A percentile compares a stretch with the other conserved stretches of the same genome.
Evolutionary conservation across 1,140 invertebrate species (phyloP).

Genomic region (Antheraea mylitta): DNA sequence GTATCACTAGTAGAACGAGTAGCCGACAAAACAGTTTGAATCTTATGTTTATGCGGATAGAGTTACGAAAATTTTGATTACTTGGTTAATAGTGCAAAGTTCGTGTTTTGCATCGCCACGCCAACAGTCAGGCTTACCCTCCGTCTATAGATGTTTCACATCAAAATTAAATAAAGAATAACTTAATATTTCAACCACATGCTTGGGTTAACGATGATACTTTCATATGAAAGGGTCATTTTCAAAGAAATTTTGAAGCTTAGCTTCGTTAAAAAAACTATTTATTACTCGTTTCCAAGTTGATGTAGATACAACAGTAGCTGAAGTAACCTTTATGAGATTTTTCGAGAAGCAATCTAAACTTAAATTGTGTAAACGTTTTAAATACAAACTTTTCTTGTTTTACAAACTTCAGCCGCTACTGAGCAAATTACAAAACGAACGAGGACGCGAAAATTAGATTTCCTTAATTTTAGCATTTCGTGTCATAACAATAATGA

Average conservation of each 20-base stretch:
- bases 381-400: conserved; percentile 1
- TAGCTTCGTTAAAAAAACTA: not conserved
- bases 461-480: not conserved
- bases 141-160: too few relatives aligned
- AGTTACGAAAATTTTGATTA: too few relatives aligned
- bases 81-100: too few relatives aligned
- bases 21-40: too few relatives aligned
- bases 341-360: conserved; percentile 11
- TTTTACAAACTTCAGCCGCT: not conserved
- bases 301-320: not conserved
- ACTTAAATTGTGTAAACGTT: conserved; percentile 10
- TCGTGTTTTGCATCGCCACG: too few relatives aligned
- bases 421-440: not conserved
- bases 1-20: too few relatives aligned
- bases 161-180: too few relatives aligned
- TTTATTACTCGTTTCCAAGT: not conserved
- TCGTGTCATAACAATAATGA: not conserved
- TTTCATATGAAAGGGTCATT: not conserved
- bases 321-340: not conserved
- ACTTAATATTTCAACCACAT: too few relatives aligned
- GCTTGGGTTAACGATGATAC: too few relatives aligned
- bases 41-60: too few relatives aligned
- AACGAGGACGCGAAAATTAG: not conserved
- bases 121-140: too few relatives aligned
- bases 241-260: not conserved